Conservation (phyloP, 1,140 invertebrate species). For the Macrocentrus cingulum region DNA sequence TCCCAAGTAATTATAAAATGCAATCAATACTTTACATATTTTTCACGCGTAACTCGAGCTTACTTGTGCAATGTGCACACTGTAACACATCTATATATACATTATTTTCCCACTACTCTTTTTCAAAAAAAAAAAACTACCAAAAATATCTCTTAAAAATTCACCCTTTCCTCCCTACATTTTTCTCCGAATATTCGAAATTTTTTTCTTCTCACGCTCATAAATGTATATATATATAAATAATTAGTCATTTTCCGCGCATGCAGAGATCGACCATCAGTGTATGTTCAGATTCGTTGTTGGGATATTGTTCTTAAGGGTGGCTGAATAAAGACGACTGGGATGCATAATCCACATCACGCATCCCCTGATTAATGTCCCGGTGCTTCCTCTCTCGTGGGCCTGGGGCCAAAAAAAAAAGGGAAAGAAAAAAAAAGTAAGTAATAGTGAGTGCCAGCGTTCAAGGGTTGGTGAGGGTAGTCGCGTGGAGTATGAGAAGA, state of each 20-base stretch:
- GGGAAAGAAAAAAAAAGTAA: background rate
- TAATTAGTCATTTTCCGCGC: no score
- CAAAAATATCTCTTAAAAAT: no score
- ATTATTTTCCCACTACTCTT: no score
- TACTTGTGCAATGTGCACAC: no score
- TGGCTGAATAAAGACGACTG: background rate
- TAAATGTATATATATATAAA: no score
- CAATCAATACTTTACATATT: constrained; percentile 63
- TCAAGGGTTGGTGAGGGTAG: constrained; percentile 49
- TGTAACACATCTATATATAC: no score
- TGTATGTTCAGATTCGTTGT: background rate
- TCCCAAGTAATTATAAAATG: constrained; percentile 62
- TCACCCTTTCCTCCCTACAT: no score
- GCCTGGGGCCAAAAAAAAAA: constrained; percentile 8
- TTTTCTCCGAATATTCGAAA: no score
- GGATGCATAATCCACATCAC: constrained; percentile 26
- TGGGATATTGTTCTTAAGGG: constrained; percentile 1
- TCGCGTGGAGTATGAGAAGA: constrained; percentile 11
- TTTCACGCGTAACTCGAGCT: no score
- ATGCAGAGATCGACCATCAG: no score
- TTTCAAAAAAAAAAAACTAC: no score
- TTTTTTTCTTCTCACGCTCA: no score
- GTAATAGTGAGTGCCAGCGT: constrained; percentile 44
- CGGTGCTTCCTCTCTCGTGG: constrained; percentile 28
- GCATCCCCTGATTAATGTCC: constrained; percentile 38